phyloP scores from a whole-genome alignment of 2,888 invertebrate genomes.

The Zelleria hepariella region DNA sequence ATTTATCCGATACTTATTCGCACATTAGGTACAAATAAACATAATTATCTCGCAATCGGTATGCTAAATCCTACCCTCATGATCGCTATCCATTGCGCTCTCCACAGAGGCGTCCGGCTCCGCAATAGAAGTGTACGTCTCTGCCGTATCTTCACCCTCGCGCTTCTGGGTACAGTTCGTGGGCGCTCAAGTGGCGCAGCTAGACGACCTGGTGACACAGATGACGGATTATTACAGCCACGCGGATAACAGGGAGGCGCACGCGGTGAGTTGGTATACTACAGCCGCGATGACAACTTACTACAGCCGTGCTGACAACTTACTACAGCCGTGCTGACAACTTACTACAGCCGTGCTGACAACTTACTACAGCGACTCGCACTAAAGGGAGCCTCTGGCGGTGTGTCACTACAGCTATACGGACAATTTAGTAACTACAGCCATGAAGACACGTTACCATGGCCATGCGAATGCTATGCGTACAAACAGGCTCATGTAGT shows the following conservation, averaged over 20 bases:
- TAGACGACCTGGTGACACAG: conserved; percentile 83
- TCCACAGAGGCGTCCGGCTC: conserved; percentile 58
- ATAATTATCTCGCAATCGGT: too few relatives aligned
- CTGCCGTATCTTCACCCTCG: conserved; percentile 84
- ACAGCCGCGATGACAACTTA: too few relatives aligned
- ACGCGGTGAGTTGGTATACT: conserved; percentile 58
- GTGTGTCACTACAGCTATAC: neutral
- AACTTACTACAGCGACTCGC: neutral
- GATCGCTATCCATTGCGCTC: too few relatives aligned
- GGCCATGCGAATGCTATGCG: neutral
- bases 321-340: too few relatives aligned
- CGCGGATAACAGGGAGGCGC: conserved; percentile 74
- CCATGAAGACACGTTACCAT: too few relatives aligned
- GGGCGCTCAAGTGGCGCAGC: conserved; percentile 79
- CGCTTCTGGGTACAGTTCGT: conserved; percentile 91
- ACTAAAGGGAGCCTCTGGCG: neutral
- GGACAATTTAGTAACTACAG: neutral
- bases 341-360: too few relatives aligned
- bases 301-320: neutral
- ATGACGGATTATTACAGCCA: conserved; percentile 87
- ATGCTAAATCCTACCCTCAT: too few relatives aligned
- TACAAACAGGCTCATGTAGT: too few relatives aligned
- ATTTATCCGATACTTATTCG: too few relatives aligned
- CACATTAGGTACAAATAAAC: too few relatives aligned
- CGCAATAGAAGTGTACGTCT: conserved; percentile 87